Percentiles rank a stretch among this genome's conserved stretches.
phyloP scores from a whole-genome alignment of 2,113 vertebrate genomes.

The Peromyscus maniculatus region DNA sequence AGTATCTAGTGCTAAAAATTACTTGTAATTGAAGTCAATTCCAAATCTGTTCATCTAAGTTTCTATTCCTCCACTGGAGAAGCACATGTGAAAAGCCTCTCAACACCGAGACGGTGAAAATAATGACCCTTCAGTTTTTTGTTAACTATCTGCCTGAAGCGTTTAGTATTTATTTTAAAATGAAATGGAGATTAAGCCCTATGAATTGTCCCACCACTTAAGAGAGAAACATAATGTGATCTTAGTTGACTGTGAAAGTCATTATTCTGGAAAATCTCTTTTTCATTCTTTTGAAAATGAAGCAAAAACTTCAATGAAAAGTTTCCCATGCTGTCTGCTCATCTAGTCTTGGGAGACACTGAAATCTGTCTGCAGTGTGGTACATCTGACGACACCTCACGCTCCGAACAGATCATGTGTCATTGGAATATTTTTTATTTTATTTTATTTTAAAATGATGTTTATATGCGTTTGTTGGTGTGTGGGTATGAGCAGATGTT shows the following conservation, averaged over 20 bases:
- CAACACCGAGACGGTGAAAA: conserved; percentile 55
- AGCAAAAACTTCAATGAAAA: conserved; percentile 14
- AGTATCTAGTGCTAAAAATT: conserved; percentile 32
- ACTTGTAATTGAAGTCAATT: conserved; percentile 43
- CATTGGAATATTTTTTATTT: neutral
- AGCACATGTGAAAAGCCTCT: conserved; percentile 44
- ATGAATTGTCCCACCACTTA: conserved; percentile 40
- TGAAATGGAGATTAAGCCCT: neutral
- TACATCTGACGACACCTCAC: neutral
- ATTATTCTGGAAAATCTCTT: neutral
- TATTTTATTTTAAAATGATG: neutral
- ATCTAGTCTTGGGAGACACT: neutral
- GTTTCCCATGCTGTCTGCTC: neutral
- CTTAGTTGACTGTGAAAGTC: conserved; percentile 35
- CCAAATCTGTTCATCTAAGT: conserved; percentile 50
- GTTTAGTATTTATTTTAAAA: conserved; percentile 14
- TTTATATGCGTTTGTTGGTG: too few species aligned
- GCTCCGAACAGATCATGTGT: neutral
- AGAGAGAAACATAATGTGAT: conserved; percentile 18
- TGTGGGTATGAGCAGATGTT: neutral
- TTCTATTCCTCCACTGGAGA: conserved; percentile 27
- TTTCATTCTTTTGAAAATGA: conserved; percentile 31
- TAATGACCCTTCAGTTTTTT: conserved; percentile 47
- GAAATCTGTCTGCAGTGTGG: neutral
- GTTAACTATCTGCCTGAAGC: conserved; percentile 11